Conservation (phyloP, 64 coral and sea anemone genomes). For the Platygyra sinensis region DNA sequence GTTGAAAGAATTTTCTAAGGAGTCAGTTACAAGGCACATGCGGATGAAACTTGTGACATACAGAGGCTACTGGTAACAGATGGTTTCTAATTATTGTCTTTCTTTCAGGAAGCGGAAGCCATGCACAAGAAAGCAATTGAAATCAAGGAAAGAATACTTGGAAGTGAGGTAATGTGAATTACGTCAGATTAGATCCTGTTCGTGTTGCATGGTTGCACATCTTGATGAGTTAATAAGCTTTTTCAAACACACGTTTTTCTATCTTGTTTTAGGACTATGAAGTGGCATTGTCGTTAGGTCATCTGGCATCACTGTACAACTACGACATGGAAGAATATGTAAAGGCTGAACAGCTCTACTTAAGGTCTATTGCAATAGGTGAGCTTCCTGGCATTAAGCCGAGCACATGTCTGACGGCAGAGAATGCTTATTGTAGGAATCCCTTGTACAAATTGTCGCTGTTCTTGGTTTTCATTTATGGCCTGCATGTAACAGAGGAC, state of each 20-base stretch:
- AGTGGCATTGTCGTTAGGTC: slow-evolving; percentile 93
- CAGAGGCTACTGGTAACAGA: too few relatives aligned
- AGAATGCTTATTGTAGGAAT: too few relatives aligned
- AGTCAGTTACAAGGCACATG: too few relatives aligned
- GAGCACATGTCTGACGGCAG: too few relatives aligned
- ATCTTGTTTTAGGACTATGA: slow-evolving; percentile 89
- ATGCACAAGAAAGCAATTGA: slow-evolving; percentile 99
- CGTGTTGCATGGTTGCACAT: not conserved
- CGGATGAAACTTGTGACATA: too few relatives aligned
- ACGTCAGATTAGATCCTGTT: not conserved
- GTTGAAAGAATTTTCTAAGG: too few relatives aligned
- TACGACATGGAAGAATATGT: slow-evolving; percentile 97
- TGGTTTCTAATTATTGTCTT: not conserved
- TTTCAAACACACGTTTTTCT: not conserved
- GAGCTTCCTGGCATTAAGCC: not conserved
- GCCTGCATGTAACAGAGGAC: too few relatives aligned
- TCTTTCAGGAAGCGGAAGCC: slow-evolving; percentile 90
- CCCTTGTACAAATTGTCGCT: too few relatives aligned
- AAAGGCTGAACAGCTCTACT: slow-evolving; percentile 86
- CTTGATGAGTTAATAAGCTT: not conserved
- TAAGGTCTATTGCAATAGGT: slow-evolving; percentile 95
- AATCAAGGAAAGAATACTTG: slow-evolving; percentile 96
- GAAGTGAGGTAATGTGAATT: slow-evolving; percentile 73
- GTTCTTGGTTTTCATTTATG: too few relatives aligned
- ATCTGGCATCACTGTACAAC: slow-evolving; percentile 93